A percentile compares a stretch with the other conserved stretches of the same genome.
Conservation (phyloP, 2,113 vertebrate species). For the Argyrosomus japonicus region DNA sequence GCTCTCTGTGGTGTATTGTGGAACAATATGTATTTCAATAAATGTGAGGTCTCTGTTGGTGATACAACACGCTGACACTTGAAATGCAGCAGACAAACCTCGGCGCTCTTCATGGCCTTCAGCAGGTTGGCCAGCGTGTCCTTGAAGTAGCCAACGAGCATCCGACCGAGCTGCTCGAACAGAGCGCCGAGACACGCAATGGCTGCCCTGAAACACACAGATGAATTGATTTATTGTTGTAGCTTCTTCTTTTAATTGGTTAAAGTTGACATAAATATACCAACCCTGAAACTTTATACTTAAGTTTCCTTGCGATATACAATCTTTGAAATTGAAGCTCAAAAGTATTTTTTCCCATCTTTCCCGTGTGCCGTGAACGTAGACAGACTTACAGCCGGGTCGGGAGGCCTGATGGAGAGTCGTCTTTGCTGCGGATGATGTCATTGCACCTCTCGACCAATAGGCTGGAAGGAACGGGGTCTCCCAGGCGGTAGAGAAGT, state of each 20-base stretch:
- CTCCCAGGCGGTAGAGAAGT: slow-evolving; percentile 89
- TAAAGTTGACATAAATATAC: not conserved
- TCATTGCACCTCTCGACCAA: slow-evolving; percentile 94
- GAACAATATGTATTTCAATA: not conserved
- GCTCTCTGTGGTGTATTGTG: not conserved
- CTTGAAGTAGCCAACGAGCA: slow-evolving; percentile 89
- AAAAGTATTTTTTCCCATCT: not conserved
- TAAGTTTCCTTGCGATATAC: not conserved
- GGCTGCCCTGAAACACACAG: slow-evolving; percentile 87
- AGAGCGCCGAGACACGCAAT: slow-evolving; percentile 92
- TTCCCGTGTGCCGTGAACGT: accelerated
- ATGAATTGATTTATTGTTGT: too few relatives aligned
- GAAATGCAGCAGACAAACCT: slow-evolving; percentile 58
- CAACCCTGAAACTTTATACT: not conserved
- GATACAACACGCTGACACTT: not conserved
- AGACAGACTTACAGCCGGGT: slow-evolving; percentile 90
- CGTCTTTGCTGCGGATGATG: slow-evolving; percentile 95
- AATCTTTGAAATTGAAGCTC: not conserved
- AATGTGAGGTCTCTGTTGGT: not conserved
- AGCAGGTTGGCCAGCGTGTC: slow-evolving; percentile 91
- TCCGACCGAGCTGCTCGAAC: slow-evolving; percentile 93
- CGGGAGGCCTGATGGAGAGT: slow-evolving; percentile 94
- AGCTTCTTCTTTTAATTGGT: not conserved
- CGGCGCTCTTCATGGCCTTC: slow-evolving; percentile 94
- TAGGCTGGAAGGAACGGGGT: slow-evolving; percentile 88